phyloP scores from a whole-genome alignment of 2,797 vertebrate species.

The Pangasius mekongensis region DNA sequence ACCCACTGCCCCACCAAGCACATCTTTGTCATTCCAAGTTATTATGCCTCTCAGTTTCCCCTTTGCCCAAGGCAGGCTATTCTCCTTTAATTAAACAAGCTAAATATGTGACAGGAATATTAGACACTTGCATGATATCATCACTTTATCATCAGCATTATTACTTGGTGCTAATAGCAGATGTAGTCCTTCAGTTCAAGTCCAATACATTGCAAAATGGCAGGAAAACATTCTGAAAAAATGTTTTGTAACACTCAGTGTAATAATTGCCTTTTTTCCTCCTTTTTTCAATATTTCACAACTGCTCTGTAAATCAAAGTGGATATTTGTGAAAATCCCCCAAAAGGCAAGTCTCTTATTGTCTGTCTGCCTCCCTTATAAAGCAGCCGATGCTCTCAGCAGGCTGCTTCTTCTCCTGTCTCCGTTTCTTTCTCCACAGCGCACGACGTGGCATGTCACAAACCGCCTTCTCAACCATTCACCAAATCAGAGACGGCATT shows the following conservation, averaged over 20 bases:
- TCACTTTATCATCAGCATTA: constrained; percentile 1
- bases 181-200: constrained; percentile 15
- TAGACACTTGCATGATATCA: constrained; percentile 17
- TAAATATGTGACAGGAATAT: constrained; percentile 21
- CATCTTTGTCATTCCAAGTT: constrained; percentile 17
- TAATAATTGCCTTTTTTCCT: constrained; percentile 35
- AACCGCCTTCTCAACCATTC: constrained; percentile 53
- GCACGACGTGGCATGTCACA: constrained; percentile 48
- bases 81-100: constrained; percentile 45
- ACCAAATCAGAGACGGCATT: constrained; percentile 55
- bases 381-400: constrained; percentile 50
- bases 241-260: not conserved
- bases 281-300: constrained; percentile 40
- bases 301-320: constrained; percentile 50
- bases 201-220: not conserved
- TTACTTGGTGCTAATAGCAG: constrained; percentile 3
- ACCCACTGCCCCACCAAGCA: constrained; percentile 9
- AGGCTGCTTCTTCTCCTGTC: constrained; percentile 47
- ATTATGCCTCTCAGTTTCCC: constrained; percentile 16
- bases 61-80: constrained; percentile 7
- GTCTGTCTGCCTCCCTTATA: constrained; percentile 49
- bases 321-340: constrained; percentile 47
- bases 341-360: constrained; percentile 41
- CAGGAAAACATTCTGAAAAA: not conserved
- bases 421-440: constrained; percentile 31